Percentiles rank a stretch among this genome's conserved stretches.
Conservation (phyloP, 92 coral and sea anemone genomes). For the Porites evermanni region DNA sequence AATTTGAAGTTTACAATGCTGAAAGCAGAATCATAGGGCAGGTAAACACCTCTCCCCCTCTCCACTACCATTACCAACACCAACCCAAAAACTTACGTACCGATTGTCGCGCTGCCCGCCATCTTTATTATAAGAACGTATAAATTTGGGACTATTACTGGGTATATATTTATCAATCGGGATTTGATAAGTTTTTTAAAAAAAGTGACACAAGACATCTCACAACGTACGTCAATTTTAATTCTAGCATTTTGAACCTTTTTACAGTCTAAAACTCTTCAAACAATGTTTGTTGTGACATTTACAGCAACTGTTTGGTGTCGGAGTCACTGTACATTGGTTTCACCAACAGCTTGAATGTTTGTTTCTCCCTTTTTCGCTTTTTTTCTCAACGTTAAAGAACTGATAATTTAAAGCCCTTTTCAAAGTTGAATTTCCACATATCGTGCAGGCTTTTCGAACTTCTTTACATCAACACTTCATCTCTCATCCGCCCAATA, state of each 20-base stretch:
- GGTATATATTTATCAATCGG: neutral
- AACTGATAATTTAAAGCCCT: neutral
- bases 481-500: conserved; percentile 90
- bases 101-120: no score
- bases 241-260: neutral
- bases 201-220: neutral
- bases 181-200: neutral
- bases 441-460: neutral
- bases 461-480: conserved; percentile 74
- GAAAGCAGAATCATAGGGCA: no score
- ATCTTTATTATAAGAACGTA: no score
- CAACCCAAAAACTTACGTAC: no score
- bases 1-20: no score
- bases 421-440: neutral
- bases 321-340: neutral
- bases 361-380: neutral
- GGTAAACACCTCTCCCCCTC: no score
- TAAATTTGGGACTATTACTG: no score
- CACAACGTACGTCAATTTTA: neutral
- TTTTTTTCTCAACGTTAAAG: neutral
- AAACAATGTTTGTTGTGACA: neutral
- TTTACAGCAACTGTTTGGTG: no score
- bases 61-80: no score
- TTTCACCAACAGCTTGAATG: neutral
- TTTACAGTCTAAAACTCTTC: neutral